phyloP scores from a whole-genome alignment of 2,888 invertebrate species.

The Melieria picta region DNA sequence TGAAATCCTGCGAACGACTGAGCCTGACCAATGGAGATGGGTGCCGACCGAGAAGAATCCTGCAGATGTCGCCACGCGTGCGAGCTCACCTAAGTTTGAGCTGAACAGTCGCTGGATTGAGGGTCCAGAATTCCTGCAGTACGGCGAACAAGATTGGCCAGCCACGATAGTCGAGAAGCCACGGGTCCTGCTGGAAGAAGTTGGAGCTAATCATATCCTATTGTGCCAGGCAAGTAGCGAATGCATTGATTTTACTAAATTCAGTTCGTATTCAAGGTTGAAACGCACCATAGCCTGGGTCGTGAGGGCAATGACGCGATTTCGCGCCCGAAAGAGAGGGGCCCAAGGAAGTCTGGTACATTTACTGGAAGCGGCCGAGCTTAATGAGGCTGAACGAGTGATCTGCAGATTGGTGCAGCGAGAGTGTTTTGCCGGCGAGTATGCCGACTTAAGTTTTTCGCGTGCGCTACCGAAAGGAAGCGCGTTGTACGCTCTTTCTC shows the following conservation, averaged over 20 bases:
- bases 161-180: neutral
- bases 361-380: neutral
- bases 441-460: neutral
- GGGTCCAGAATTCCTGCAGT: neutral
- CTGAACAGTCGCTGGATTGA: neutral
- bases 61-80: constrained; percentile 45
- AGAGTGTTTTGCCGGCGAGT: neutral
- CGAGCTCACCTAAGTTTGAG: neutral
- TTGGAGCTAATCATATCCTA: too few species aligned
- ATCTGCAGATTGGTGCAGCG: neutral
- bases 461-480: neutral
- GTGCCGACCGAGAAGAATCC: constrained; percentile 43
- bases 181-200: neutral
- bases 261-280: constrained; percentile 19
- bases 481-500: neutral
- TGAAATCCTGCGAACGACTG: constrained; percentile 38
- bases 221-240: neutral
- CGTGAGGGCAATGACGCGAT: constrained; percentile 7
- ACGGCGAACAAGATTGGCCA: neutral
- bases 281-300: constrained; percentile 30
- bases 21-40: constrained; percentile 44
- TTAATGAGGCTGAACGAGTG: neutral
- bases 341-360: neutral
- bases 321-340: neutral
- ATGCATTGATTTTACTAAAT: constrained; percentile 9